Base-by-base conservation (phyloP, 2,888 invertebrate genomes). In the Caenorhabditis afra region DNA sequence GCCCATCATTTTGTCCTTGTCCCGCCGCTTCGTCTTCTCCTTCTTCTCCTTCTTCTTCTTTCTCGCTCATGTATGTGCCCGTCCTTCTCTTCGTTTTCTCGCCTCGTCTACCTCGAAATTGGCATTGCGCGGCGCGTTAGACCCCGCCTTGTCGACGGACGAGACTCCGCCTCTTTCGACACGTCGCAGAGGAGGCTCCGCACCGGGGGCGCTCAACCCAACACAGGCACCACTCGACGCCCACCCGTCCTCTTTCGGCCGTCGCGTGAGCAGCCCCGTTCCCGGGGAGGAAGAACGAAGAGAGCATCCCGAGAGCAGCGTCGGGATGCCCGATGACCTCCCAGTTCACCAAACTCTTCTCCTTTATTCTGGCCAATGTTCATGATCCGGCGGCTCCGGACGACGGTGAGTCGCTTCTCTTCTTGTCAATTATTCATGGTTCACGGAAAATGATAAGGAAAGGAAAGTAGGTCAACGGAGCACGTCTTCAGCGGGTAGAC, bases 301-400 rank as follows among this genome's bases (percentile, higher is more conserved):
- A 23, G 14, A 41, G 45, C 18, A 39, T 65, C 65, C 53, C 45
- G 58, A 41, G 18, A 16, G 8, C 18, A n/a, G 45, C 49, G 58
- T 70, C 61, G 70, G 58, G 73, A 73, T 73, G 73, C 73, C 71
- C 78, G 81, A 95, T 89, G 94, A 94, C 64, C 94, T 93, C 88
- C 49, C 89, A 89, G 84, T 89, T 89, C 84, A 89, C 89, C 37
- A 89, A 89, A 78, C 84, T 89, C 49, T 87, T 89, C 81, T 88
- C 89, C 20, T 89, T 89, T 77, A 89, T 89, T 74, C 84, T 89
- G 55, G 89, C 89, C 57, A 88, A 88, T 76, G 88, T 89, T 47
- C 87, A 87, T 83, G 89, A 89, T 79, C 89, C 89, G 23, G 85
- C 89, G 49, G 83, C 85, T 50, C 81, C 78, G 22, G 86, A 86